Percentiles rank a stretch among this genome's conserved stretches.
Evolutionary conservation across 1,140 invertebrate species (phyloP).

Genomic region (Mizuhopecten yessoensis): DNA sequence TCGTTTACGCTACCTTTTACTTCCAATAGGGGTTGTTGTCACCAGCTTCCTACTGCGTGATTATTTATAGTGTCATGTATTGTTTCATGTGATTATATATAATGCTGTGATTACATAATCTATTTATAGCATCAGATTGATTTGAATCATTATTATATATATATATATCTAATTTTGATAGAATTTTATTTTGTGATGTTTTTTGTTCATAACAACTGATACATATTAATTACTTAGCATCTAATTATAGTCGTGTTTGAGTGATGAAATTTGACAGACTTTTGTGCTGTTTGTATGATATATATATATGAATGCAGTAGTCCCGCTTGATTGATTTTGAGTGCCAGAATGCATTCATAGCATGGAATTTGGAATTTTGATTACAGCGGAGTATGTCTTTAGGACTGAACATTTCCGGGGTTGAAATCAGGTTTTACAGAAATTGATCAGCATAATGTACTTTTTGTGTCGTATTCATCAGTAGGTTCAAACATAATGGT

Average conservation of each 20-base stretch:
- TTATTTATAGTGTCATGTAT: background rate
- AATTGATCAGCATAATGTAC: too few relatives aligned
- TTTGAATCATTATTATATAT: background rate
- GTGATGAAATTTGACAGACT: background rate
- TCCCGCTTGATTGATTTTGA: background rate
- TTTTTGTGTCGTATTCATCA: too few relatives aligned
- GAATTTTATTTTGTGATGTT: conserved; percentile 33
- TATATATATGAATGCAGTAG: background rate
- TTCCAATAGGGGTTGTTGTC: conserved; percentile 75
- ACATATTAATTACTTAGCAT: background rate
- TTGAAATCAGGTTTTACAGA: too few relatives aligned
- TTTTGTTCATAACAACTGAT: background rate
- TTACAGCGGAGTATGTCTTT: background rate
- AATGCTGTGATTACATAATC: background rate
- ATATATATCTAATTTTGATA: conserved; percentile 26
- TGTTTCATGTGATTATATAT: background rate
- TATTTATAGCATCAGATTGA: background rate
- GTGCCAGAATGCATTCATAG: conserved; percentile 5
- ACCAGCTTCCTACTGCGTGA: conserved; percentile 73
- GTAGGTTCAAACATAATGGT: too few relatives aligned
- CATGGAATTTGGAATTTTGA: background rate
- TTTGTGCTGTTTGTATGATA: background rate
- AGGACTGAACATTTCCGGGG: background rate
- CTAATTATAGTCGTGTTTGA: background rate
- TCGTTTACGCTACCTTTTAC: conserved; percentile 66